These are phyloP conservation scores for Eupeodes corollae DNA, from an alignment of 1,140 invertebrate genomes.

Conservation along the genomic window DNA sequence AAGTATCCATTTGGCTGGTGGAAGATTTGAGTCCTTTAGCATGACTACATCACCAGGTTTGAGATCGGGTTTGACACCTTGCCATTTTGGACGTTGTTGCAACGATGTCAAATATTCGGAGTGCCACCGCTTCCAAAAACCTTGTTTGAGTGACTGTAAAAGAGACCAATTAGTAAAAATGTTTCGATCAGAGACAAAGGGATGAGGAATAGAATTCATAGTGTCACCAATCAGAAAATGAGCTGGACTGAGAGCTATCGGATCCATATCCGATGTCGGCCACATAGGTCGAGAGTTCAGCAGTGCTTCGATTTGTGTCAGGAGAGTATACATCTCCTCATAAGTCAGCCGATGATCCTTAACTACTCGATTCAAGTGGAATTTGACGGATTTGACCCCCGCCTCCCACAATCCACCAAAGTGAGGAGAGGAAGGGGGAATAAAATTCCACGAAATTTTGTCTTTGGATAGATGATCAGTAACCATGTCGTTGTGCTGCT, in stretches of 20 bases:
- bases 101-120: conserved; percentile 2
- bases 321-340: conserved; percentile 23
- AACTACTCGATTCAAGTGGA: conserved; percentile 3
- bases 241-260: conserved; percentile 19
- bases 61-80: no score
- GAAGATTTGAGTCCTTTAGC: no score
- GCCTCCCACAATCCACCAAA: no score
- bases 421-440: conserved; percentile 21
- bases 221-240: conserved; percentile 27
- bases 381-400: no score
- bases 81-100: conserved; percentile 2
- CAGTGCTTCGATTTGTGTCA: conserved; percentile 25
- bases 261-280: conserved; percentile 14
- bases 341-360: conserved; percentile 15
- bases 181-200: not conserved
- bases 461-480: conserved; percentile 4
- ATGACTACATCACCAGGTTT: no score
- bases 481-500: not conserved
- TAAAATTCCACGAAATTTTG: conserved; percentile 18
- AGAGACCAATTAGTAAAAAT: conserved; percentile 3
- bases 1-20: no score
- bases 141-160: conserved; percentile 2
- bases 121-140: no score
- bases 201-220: conserved; percentile 22
- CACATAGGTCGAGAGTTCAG: conserved; percentile 30